Evolutionary conservation across 2,113 vertebrate species (phyloP), one percentile per base, ranked within the genome.

Genomic region (Carassius auratus): DNA sequence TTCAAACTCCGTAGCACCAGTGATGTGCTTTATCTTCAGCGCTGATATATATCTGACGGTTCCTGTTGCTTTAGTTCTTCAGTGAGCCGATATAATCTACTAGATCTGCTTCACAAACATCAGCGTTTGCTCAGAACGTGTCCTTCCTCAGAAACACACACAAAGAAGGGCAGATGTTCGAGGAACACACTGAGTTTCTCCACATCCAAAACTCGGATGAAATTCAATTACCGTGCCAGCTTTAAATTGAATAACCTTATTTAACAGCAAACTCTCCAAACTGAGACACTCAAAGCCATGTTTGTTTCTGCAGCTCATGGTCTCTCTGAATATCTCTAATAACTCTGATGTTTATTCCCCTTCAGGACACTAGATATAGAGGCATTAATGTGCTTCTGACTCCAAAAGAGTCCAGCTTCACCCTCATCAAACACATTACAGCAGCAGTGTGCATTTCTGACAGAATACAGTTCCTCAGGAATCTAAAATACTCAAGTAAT

Each of bases 341-440:
- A 38, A 2, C 69, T 19, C 26, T 42, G 2, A 38, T 79, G 77
- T 80, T 42, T 80, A 80, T 61, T 61, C 59, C 3, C 66, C 66
- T 17, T 68, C 66, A 12, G 3, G 12, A 33, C 8, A 64, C 81
- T 73, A 84, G 75, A 84, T 64, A 84, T 64, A 84, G 83, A 61
- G 68, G 13, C 57, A 33, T 83, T 79, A 14, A 78, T 83, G 80
- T 76, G 71, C 52, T 78, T 36, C 36, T 45, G 45, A 15, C 7
- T 17, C 23, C 9, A 19, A 42, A 42, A 42, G 42, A 45, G 78
- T 76, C 61, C 50, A 36, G 84, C 68, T 21, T 77, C 15, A 55
- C 52, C 55, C 55, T 57, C 55, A 19, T 57, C 17, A 57, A 83
- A 66, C 50, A n/a, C 76, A 78, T 38, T 33, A 77, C 2, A 57